Evolutionary conservation across 2,797 vertebrate species (phyloP).

Genomic region (Notolabrus celidotus): DNA sequence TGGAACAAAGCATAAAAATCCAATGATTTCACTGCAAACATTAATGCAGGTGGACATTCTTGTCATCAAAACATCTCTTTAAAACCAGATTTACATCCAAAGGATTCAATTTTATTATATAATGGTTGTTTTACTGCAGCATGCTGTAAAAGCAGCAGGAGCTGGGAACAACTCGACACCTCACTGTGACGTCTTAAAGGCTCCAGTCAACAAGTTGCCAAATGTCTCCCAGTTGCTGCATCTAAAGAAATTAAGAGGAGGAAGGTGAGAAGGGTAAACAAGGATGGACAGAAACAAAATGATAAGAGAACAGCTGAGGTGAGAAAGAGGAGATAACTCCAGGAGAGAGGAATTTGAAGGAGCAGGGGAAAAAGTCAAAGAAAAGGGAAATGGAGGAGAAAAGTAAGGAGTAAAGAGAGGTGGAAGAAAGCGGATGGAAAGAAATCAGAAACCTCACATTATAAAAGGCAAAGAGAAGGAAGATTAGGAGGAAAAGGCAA

Average conservation of each 20-base stretch:
- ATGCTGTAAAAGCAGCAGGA: neutral
- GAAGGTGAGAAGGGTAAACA: neutral
- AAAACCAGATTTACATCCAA: neutral
- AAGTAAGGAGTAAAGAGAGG: neutral
- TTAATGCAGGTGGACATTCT: neutral
- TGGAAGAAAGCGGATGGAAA: neutral
- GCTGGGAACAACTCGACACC: conserved; percentile 34
- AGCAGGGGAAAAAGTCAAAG: neutral
- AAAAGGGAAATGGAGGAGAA: neutral
- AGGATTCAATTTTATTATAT: neutral
- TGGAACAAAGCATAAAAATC: neutral
- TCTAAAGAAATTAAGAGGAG: conserved; percentile 23
- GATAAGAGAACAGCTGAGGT: conserved; percentile 19
- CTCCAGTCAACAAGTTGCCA: conserved; percentile 60
- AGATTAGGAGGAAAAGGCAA: neutral
- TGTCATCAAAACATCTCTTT: neutral
- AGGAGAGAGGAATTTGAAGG: neutral
- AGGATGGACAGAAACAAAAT: neutral
- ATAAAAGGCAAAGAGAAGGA: neutral
- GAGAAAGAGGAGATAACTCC: neutral
- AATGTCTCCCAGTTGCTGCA: conserved; percentile 61
- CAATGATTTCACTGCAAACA: neutral
- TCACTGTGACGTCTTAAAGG: conserved; percentile 15
- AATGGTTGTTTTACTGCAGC: neutral
- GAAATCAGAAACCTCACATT: neutral